Evolutionary conservation across 1,140 invertebrate species (phyloP).

Genomic region (Trachymyrmex cornetzi): DNA sequence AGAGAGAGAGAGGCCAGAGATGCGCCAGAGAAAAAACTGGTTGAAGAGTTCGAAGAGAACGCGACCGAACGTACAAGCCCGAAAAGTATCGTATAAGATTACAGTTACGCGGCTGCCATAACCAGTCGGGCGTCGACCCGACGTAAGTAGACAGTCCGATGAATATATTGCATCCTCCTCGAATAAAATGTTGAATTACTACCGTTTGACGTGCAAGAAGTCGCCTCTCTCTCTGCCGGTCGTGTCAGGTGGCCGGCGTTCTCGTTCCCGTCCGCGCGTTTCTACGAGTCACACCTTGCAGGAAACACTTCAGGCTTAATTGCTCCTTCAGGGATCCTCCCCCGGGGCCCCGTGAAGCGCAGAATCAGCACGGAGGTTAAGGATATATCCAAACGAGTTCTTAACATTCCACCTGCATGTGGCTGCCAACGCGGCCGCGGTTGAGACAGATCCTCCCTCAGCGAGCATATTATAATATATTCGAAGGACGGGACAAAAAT

Average conservation of each 20-base stretch:
- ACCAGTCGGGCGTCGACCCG: constrained; percentile 64
- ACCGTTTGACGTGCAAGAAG: constrained; percentile 80
- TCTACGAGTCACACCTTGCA: constrained; percentile 85
- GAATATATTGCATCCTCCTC: constrained; percentile 81
- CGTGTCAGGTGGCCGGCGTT: constrained; percentile 84
- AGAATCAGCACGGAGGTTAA: constrained; percentile 78
- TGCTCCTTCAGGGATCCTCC: constrained; percentile 80
- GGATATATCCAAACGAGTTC: constrained; percentile 77
- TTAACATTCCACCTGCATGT: constrained; percentile 74
- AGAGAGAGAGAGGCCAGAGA: neutral
- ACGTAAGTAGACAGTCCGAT: constrained; percentile 73
- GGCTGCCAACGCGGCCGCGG: constrained; percentile 45
- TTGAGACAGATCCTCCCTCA: constrained; percentile 42
- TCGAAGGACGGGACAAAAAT: constrained; percentile 26
- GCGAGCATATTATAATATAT: constrained; percentile 47
- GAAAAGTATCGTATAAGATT: constrained; percentile 59
- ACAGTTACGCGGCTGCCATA: constrained; percentile 47
- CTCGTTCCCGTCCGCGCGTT: constrained; percentile 79
- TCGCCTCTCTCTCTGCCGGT: constrained; percentile 70
- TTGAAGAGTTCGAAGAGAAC: constrained; percentile 48
- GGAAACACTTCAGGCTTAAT: constrained; percentile 85
- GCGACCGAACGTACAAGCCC: neutral
- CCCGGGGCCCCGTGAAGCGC: constrained; percentile 72
- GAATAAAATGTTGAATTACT: constrained; percentile 84
- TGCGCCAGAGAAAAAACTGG: constrained; percentile 19